A percentile compares a stretch with the other conserved stretches of the same genome.
phyloP scores from a whole-genome alignment of 37 sponge, comb jelly and placozoan genomes.

The Mnemiopsis leidyi region DNA sequence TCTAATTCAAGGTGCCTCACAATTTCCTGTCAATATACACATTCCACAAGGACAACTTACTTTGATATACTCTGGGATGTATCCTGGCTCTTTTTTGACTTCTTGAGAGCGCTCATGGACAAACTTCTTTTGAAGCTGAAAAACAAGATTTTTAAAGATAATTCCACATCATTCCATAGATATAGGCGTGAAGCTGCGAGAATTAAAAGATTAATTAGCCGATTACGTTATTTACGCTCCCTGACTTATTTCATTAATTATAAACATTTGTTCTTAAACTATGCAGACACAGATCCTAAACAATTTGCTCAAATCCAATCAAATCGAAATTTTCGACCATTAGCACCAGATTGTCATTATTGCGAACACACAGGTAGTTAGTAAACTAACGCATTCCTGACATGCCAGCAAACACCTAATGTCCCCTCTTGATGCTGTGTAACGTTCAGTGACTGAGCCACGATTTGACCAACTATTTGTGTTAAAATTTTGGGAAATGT shows the following conservation, averaged over 20 bases:
- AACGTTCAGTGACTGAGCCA: no score
- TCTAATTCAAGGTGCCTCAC: not conserved
- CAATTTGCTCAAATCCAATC: not conserved
- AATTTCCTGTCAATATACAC: not conserved
- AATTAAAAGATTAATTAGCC: not conserved
- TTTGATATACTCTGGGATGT: slow-evolving; percentile 43
- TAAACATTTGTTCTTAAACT: not conserved
- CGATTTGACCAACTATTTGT: no score
- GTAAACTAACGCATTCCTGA: no score
- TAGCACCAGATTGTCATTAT: not conserved
- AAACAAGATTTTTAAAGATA: no score
- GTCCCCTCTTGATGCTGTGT: no score
- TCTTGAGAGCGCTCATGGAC: slow-evolving; percentile 48
- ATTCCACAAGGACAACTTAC: slow-evolving; percentile 2
- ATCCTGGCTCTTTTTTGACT: not conserved
- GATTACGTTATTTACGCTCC: no score
- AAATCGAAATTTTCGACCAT: not conserved
- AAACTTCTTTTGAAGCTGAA: slow-evolving; percentile 57
- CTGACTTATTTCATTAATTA: no score
- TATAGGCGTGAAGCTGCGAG: no score
- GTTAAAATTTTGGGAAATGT: no score
- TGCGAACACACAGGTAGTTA: not conserved
- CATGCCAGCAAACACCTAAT: not conserved
- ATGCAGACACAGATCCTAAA: not conserved
- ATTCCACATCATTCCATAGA: no score